Evolutionary conservation across 2,888 invertebrate genomes (phyloP).

Genomic region (Synanthedon formicaeformis): DNA sequence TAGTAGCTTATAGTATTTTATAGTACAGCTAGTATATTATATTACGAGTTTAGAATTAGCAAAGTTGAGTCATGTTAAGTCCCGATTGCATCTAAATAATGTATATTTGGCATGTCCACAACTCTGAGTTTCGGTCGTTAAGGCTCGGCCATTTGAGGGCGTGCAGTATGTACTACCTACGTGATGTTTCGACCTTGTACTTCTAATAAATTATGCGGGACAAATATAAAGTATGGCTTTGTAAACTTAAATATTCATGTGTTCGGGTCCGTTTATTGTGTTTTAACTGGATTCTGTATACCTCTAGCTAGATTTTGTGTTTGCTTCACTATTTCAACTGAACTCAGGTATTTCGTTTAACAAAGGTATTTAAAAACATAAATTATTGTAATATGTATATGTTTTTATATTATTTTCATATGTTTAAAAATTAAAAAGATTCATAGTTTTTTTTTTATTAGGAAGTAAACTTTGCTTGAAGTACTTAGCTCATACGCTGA

Average conservation of each 20-base stretch:
- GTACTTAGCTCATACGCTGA: no score
- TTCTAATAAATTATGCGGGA: slow-evolving; percentile 6
- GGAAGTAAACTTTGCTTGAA: no score
- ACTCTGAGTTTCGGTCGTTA: slow-evolving; percentile 8
- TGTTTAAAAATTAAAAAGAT: no score
- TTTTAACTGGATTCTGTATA: not conserved
- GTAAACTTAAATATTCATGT: not conserved
- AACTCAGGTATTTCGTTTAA: no score
- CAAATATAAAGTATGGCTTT: slow-evolving; percentile 3
- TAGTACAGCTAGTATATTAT: not conserved
- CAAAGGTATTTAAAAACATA: no score
- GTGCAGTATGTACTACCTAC: not conserved
- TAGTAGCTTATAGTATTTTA: no score
- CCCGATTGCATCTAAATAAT: slow-evolving; percentile 5
- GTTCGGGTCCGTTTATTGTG: not conserved
- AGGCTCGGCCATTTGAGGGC: slow-evolving; percentile 4
- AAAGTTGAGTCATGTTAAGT: not conserved
- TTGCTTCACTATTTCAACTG: no score
- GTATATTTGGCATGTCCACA: slow-evolving; percentile 5
- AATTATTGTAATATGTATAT: no score
- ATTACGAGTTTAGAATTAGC: no score
- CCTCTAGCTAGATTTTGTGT: not conserved
- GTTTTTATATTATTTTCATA: no score
- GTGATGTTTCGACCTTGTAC: slow-evolving; percentile 1
- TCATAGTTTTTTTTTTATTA: no score